Percentiles rank a stretch among this genome's conserved stretches.
Conservation (phyloP, 1,140 invertebrate genomes). For the Drosophila nannoptera region DNA sequence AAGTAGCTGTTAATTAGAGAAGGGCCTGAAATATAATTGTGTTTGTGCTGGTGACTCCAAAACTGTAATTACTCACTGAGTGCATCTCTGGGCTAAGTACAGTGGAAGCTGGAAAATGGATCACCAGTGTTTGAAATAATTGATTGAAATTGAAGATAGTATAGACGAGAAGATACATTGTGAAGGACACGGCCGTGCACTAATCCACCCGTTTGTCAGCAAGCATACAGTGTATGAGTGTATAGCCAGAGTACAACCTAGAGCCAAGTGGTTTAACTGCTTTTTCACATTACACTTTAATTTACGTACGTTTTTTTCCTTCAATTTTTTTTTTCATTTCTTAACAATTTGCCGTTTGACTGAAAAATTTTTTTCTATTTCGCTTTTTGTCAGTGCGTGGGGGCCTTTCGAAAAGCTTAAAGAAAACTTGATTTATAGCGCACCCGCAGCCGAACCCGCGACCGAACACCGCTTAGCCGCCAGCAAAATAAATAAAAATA, state of each 20-base stretch:
- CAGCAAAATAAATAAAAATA: slow-evolving; percentile 2
- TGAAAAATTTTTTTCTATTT: slow-evolving; percentile 18
- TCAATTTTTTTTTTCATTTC: slow-evolving; percentile 60
- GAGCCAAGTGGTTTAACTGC: slow-evolving; percentile 65
- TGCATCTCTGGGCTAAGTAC: too few relatives aligned
- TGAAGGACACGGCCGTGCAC: not conserved
- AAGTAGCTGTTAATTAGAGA: not conserved
- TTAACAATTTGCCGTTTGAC: slow-evolving; percentile 61
- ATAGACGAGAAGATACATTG: not conserved
- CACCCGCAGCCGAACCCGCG: slow-evolving; percentile 13
- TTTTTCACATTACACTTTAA: slow-evolving; percentile 73
- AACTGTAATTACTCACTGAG: not conserved
- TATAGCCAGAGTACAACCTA: slow-evolving; percentile 28
- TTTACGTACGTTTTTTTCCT: slow-evolving; percentile 62
- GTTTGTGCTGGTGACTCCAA: not conserved
- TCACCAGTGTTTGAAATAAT: not conserved
- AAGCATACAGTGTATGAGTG: not conserved
- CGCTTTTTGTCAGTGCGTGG: slow-evolving; percentile 45
- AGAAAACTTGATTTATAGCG: slow-evolving; percentile 48
- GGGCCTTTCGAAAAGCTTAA: slow-evolving; percentile 64
- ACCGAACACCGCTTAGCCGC: not conserved
- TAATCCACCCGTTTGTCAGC: not conserved
- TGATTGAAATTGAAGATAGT: not conserved
- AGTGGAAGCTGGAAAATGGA: too few relatives aligned
- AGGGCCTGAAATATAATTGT: not conserved